Percentiles rank a stretch among this genome's conserved stretches.
phyloP scores from a whole-genome alignment of 2,113 vertebrate genomes.

The Hippocampus mohnikei region DNA sequence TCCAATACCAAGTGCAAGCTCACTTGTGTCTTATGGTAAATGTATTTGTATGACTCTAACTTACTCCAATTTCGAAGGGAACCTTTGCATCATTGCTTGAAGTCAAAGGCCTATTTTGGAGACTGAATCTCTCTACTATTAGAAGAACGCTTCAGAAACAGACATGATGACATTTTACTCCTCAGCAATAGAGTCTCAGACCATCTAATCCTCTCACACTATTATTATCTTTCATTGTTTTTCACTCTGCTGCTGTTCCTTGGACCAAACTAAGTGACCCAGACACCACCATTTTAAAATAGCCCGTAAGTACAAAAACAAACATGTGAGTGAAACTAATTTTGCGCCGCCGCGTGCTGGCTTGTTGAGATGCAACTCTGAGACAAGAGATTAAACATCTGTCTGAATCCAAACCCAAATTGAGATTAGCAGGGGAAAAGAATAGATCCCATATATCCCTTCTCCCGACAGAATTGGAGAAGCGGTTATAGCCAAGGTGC shows the following conservation, averaged over 20 bases:
- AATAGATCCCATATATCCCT: conserved; percentile 41
- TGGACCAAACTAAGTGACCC: conserved; percentile 49
- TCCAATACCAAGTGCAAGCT: too few relatives aligned
- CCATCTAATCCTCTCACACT: conserved; percentile 55
- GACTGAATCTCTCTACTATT: not conserved
- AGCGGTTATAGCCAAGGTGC: conserved; percentile 21
- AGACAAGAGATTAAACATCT: conserved; percentile 63
- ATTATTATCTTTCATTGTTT: conserved; percentile 46
- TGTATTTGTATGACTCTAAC: too few relatives aligned
- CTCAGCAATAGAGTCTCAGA: conserved; percentile 36
- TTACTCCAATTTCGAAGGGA: too few relatives aligned
- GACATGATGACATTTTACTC: conserved; percentile 52
- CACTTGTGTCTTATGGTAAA: too few relatives aligned
- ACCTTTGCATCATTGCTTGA: too few relatives aligned
- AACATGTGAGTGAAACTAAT: conserved; percentile 60
- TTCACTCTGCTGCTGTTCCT: conserved; percentile 51
- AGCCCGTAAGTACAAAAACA: conserved; percentile 51
- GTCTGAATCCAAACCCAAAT: conserved; percentile 45
- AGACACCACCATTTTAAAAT: conserved; percentile 57
- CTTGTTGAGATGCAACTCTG: conserved; percentile 45
- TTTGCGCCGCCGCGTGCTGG: conserved; percentile 33
- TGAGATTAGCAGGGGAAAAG: conserved; percentile 47
- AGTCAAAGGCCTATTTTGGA: too few relatives aligned
- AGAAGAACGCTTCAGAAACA: conserved; percentile 34
- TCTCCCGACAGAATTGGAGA: conserved; percentile 43